A percentile compares a stretch with the other conserved stretches of the same genome.
Evolutionary conservation across 35 echinoderm and acorn worm species (phyloP).

Genomic region (Stichopus chloronotus): DNA sequence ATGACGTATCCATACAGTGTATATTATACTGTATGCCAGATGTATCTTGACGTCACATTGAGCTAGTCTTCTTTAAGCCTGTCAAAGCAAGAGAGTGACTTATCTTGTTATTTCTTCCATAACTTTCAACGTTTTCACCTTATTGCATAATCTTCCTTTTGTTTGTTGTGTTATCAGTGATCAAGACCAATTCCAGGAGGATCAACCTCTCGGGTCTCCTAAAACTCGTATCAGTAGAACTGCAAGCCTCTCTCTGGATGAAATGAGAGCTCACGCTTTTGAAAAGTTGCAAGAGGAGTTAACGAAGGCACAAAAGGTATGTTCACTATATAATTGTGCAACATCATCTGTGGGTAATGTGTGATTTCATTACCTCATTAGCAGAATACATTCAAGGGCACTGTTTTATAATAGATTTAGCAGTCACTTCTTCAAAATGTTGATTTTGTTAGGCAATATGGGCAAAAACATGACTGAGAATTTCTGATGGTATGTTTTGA

Average conservation of each 20-base stretch:
- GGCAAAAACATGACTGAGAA: too few species aligned
- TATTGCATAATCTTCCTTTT: neutral
- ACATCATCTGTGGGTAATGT: neutral
- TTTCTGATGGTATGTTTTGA: too few species aligned
- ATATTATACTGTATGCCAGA: neutral
- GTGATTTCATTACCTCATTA: too few species aligned
- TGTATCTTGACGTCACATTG: neutral
- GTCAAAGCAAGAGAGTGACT: neutral
- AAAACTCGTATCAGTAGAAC: slow-evolving; percentile 2
- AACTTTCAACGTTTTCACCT: neutral
- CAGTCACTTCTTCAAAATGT: too few species aligned
- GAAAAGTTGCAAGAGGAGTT: slow-evolving; percentile 90
- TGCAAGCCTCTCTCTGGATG: slow-evolving; percentile 50
- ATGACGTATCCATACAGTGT: neutral
- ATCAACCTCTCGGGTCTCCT: slow-evolving; percentile 27
- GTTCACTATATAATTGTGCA: neutral
- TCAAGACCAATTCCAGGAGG: slow-evolving; percentile 7
- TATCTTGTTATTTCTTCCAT: neutral
- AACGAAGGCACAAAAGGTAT: slow-evolving; percentile 87
- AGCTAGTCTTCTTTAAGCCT: neutral
- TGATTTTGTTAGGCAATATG: too few species aligned
- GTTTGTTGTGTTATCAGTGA: slow-evolving; percentile 40
- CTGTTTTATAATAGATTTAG: too few species aligned
- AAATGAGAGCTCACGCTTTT: slow-evolving; percentile 68
- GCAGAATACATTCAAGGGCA: too few species aligned